A percentile compares a stretch with the other conserved stretches of the same genome.
Evolutionary conservation across 2,888 invertebrate species (phyloP).

Genomic region (Sthenelais limicola): DNA sequence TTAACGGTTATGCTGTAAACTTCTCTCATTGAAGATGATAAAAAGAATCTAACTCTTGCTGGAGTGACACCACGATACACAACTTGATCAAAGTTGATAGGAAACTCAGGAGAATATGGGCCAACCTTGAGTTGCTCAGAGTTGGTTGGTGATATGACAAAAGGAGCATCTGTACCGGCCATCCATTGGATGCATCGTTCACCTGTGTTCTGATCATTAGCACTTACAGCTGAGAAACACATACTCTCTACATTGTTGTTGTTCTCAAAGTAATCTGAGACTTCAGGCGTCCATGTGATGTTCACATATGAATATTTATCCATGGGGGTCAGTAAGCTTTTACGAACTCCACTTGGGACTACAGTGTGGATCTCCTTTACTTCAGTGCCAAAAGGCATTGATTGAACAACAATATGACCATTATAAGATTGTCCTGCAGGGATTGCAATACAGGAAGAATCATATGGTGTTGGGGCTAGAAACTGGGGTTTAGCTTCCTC

Average conservation of each 20-base stretch:
- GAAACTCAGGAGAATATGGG: no score
- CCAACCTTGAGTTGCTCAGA: no score
- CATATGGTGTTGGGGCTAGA: background rate
- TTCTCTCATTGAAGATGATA: no score
- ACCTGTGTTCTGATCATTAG: background rate
- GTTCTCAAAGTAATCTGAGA: background rate
- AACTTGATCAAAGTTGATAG: slow-evolving; percentile 13
- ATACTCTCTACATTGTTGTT: slow-evolving; percentile 18
- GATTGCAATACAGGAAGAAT: background rate
- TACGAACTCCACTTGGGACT: background rate
- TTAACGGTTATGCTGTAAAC: no score
- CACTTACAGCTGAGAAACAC: background rate
- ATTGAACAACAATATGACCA: slow-evolving; percentile 5
- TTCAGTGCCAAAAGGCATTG: background rate
- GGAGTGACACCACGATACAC: no score
- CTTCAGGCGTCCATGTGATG: background rate
- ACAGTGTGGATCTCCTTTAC: slow-evolving; percentile 4
- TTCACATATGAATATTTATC: background rate
- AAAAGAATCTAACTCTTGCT: no score
- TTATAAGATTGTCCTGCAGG: background rate
- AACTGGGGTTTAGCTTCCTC: background rate
- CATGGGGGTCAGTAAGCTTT: background rate
- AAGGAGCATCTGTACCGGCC: background rate
- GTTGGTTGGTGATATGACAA: no score
- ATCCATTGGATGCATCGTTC: slow-evolving; percentile 11